Evolutionary conservation across 2,888 invertebrate genomes (phyloP).

Genomic region (Beris chalybata): DNA sequence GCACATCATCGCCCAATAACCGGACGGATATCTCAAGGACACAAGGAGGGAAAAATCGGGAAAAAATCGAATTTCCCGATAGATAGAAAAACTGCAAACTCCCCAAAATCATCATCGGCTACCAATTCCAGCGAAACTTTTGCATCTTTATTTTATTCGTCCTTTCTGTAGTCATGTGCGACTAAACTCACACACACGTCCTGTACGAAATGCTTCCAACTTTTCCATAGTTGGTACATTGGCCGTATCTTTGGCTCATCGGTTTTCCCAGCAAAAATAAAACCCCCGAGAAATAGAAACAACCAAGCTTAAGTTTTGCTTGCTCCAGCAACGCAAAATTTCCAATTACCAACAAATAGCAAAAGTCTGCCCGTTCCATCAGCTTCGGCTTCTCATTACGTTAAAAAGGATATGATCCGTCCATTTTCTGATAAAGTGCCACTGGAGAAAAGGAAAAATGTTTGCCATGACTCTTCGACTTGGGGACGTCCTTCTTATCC

Average conservation of each 20-base stretch:
- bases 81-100: too few species aligned
- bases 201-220: slow-evolving; percentile 6
- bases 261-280: background rate
- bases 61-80: too few species aligned
- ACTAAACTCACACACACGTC: background rate
- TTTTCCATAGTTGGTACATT: background rate
- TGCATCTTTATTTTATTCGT: too few species aligned
- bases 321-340: slow-evolving; percentile 22
- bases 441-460: too few species aligned
- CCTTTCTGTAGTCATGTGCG: slow-evolving; percentile 15
- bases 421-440: slow-evolving; percentile 26
- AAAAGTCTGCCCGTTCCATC: slow-evolving; percentile 19
- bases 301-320: background rate
- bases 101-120: too few species aligned
- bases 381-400: slow-evolving; percentile 17
- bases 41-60: too few species aligned
- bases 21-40: too few species aligned
- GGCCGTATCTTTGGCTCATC: slow-evolving; percentile 17
- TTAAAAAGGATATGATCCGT: slow-evolving; percentile 24
- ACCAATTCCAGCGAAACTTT: too few species aligned
- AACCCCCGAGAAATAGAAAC: too few species aligned
- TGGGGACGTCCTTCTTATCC: too few species aligned
- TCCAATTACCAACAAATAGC: slow-evolving; percentile 32
- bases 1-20: too few species aligned
- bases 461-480: too few species aligned